These are phyloP conservation scores for Heliopora coerulea DNA, from an alignment of 92 coral and sea anemone species.

Conservation along the genomic window DNA sequence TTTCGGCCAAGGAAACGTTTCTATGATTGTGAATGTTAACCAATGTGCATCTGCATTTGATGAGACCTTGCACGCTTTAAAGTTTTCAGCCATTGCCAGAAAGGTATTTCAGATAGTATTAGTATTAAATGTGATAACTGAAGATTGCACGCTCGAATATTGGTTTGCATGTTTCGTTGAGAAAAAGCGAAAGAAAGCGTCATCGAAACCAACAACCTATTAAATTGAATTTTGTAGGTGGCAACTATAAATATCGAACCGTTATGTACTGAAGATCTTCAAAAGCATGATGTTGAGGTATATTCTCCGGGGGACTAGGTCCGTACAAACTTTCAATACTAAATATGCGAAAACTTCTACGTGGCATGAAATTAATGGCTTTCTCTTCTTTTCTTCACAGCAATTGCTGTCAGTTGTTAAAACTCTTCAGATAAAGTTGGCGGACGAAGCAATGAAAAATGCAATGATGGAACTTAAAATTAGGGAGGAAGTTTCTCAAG, in stretches of 20 bases:
- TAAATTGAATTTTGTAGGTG: constrained; percentile 2
- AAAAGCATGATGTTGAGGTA: constrained; percentile 18
- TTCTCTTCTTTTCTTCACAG: constrained; percentile 36
- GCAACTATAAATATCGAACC: constrained; percentile 9
- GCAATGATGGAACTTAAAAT: constrained; percentile 67
- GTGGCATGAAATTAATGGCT: no score
- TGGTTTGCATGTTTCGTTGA: no score
- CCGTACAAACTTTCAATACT: not conserved
- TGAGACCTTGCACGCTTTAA: constrained; percentile 82
- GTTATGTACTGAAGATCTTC: constrained; percentile 6
- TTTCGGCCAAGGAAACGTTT: constrained; percentile 81
- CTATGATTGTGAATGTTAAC: constrained; percentile 85
- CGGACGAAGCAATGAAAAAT: constrained; percentile 70
- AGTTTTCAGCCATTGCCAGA: constrained; percentile 91
- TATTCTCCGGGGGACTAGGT: not conserved
- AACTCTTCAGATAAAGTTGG: constrained; percentile 61
- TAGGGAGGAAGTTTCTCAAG: constrained; percentile 83
- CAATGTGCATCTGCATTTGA: constrained; percentile 86
- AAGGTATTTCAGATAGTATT: constrained; percentile 56
- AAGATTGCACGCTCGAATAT: no score
- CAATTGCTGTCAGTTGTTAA: constrained; percentile 65
- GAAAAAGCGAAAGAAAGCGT: no score
- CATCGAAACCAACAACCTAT: no score
- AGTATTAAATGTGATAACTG: no score
- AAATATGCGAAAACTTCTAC: no score